Conservation (phyloP, 92 coral and sea anemone genomes). For the Umimayanthus kanabou region DNA sequence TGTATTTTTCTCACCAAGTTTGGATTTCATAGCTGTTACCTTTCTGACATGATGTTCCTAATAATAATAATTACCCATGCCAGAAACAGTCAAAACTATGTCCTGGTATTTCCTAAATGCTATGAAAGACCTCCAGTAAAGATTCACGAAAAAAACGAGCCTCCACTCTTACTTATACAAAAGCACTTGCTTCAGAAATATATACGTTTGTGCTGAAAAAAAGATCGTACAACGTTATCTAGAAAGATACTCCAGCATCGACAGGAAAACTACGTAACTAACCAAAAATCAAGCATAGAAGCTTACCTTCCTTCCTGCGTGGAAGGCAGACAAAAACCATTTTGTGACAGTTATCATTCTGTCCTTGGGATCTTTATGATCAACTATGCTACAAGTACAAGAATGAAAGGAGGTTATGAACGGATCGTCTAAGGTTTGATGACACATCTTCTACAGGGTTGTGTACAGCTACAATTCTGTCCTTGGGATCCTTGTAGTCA, state of each 20-base stretch:
- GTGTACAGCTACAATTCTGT: constrained; percentile 70
- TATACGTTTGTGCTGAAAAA: no score
- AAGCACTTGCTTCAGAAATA: no score
- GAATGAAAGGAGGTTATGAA: background rate
- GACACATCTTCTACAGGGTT: background rate
- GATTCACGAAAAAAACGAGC: no score
- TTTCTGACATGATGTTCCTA: no score
- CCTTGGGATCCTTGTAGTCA: constrained; percentile 69
- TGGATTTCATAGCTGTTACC: no score
- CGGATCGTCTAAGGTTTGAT: background rate
- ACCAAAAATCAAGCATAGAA: background rate
- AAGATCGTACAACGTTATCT: no score
- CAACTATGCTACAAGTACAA: constrained; percentile 73
- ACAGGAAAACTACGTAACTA: background rate
- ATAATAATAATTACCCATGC: no score
- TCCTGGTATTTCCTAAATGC: no score
- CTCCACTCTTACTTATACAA: no score
- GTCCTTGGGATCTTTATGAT: constrained; percentile 74
- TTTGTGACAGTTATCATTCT: constrained; percentile 84
- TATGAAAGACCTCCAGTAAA: no score
- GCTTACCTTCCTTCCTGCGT: constrained; percentile 95
- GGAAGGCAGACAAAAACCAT: constrained; percentile 96
- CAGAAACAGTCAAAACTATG: no score
- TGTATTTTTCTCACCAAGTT: no score
- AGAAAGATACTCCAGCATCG: background rate